Evolutionary conservation across 2,113 vertebrate genomes (phyloP), one percentile per base, ranked within the genome.

Genomic region (Triplophysa tibetana): DNA sequence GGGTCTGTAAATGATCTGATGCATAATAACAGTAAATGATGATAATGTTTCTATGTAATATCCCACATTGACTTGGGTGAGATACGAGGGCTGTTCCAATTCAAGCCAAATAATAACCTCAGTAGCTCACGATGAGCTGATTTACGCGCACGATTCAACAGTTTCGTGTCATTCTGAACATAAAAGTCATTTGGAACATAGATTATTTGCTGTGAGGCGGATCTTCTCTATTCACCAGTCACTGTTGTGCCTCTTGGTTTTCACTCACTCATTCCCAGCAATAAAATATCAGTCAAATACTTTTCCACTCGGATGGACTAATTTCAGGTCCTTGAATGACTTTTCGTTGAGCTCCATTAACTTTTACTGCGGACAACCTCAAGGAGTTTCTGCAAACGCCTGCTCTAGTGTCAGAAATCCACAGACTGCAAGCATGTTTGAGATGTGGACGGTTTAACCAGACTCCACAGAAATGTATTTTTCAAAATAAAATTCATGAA

Each of bases 201-300:
- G 77, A 74, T 69, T 77, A 68, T 81, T 78, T 60, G 78, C 68
- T 61, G 17, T 24, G 70, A 75, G 68, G 72, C 70, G 72, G 67
- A 74, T 50, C 63, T 81, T 76, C 63, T 64, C 83, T 70, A 13
- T 62, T 68, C 80, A 83, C 61, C 70, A 65, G 76, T 61, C 78
- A 68, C 60, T 56, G 41, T 63, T 54, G 29, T 72, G 62, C 14
- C 70, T 82, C 75, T 82, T 83, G 82, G 77, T 83, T 73, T 86
- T 63, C 61, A 76, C 66, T 77, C 83, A 81, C 77, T 81, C 78
- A 81, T 86, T 81, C 45, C 75, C 68, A n/a, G 81, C 83, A 83
- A 87, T 87, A 85, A 86, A 85, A 88, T 81, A 86, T 86, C 80
- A 85, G 87, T 87, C 83, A 88, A 88, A 86, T 82, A 81, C 33